Conservation (phyloP, 2,113 vertebrate genomes). For the Phalacrocorax pelagicus region DNA sequence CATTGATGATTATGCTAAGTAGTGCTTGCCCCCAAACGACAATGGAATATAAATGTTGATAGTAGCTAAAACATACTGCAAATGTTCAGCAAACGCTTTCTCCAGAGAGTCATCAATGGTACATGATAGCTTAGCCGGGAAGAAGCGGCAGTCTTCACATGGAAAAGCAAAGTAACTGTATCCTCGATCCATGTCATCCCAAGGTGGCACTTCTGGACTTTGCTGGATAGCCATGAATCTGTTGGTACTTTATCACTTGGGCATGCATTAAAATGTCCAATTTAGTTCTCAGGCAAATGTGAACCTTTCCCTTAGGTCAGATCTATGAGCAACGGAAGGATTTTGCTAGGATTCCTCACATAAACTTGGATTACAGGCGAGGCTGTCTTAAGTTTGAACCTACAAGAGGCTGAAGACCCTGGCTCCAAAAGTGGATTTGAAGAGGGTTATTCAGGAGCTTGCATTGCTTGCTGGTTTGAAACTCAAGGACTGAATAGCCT, state of each 20-base stretch:
- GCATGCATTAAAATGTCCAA: not conserved
- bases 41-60: constrained; percentile 53
- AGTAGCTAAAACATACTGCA: constrained; percentile 51
- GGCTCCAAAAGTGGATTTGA: not conserved
- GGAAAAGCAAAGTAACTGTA: not conserved
- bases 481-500: not conserved
- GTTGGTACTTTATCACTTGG: not conserved
- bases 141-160: not conserved
- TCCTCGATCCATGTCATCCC: not conserved
- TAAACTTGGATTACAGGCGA: not conserved
- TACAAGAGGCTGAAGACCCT: not conserved
- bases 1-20: constrained; percentile 48
- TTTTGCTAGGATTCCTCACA: not conserved
- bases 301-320: not conserved
- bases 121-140: constrained; percentile 26
- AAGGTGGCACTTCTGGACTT: not conserved
- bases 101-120: not conserved
- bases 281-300: not conserved
- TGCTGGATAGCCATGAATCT: not conserved
- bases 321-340: not conserved
- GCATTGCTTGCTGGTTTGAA: not conserved
- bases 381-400: not conserved
- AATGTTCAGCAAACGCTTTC: not conserved
- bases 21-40: constrained; percentile 46
- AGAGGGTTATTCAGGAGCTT: not conserved